These are phyloP conservation scores for Limosa lapponica DNA, from an alignment of 2,797 vertebrate genomes.

Conservation along the genomic window DNA sequence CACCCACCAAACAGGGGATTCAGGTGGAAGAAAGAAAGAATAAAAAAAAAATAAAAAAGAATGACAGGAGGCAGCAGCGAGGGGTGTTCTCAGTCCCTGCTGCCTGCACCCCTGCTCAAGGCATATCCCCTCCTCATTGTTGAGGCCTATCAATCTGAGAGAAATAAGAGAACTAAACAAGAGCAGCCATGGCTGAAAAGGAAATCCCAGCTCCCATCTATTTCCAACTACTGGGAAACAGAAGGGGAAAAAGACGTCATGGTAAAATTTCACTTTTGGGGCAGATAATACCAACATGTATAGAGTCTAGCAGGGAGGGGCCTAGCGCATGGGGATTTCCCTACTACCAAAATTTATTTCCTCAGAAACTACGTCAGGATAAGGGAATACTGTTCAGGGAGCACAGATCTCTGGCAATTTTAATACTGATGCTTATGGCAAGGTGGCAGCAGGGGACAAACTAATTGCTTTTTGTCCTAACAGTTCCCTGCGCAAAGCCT, in stretches of 20 bases:
- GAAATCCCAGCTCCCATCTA: neutral
- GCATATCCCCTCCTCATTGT: neutral
- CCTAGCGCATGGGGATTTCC: neutral
- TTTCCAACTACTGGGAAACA: neutral
- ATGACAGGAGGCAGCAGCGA: neutral
- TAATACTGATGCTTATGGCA: neutral
- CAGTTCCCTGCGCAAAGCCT: neutral
- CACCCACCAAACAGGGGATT: neutral
- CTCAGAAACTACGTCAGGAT: neutral
- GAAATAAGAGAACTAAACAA: neutral
- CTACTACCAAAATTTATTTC: neutral
- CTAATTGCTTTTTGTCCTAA: neutral
- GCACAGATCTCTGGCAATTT: neutral
- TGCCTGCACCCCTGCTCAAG: neutral
- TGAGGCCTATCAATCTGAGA: neutral
- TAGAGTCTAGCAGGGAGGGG: neutral
- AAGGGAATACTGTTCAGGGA: neutral
- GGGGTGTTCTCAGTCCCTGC: neutral
- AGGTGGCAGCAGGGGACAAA: neutral
- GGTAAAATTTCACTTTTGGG: neutral
- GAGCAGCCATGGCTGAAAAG: neutral
- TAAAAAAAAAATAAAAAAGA: too few species aligned
- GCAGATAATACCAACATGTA: neutral
- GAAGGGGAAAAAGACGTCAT: fast-evolving
- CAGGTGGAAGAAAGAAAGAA: neutral